A percentile compares a stretch with the other conserved stretches of the same genome.
phyloP scores from a whole-genome alignment of 2,797 vertebrate genomes.

The Molothrus aeneus region DNA sequence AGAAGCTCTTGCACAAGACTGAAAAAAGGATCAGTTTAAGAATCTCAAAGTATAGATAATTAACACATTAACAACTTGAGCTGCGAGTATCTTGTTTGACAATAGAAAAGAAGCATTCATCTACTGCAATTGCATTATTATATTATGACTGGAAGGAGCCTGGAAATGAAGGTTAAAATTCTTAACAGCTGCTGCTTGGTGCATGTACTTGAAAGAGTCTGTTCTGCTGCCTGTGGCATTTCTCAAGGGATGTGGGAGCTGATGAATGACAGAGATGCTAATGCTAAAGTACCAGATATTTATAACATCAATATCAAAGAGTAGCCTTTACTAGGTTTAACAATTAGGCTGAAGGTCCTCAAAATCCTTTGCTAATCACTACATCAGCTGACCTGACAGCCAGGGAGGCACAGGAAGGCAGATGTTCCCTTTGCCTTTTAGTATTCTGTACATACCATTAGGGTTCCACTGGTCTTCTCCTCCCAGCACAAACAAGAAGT shows the following conservation, averaged over 20 bases:
- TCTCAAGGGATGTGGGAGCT: constrained; percentile 61
- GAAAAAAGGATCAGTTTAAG: constrained; percentile 43
- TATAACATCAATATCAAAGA: background rate
- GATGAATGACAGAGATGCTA: constrained; percentile 41
- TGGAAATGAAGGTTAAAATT: constrained; percentile 68
- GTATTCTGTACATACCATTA: constrained; percentile 82
- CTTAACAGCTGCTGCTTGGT: constrained; percentile 69
- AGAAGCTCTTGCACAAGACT: constrained; percentile 32
- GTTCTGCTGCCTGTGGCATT: constrained; percentile 55
- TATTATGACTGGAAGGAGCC: constrained; percentile 46
- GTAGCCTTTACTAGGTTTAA: constrained; percentile 16
- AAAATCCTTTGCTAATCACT: background rate
- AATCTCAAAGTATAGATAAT: constrained; percentile 48
- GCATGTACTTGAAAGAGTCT: constrained; percentile 63
- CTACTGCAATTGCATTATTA: constrained; percentile 35
- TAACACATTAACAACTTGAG: constrained; percentile 55
- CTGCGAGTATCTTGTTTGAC: background rate
- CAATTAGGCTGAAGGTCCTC: constrained; percentile 3
- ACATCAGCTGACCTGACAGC: background rate
- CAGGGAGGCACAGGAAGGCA: background rate
- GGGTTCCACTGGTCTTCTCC: constrained; percentile 99
- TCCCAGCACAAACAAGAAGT: constrained; percentile 95
- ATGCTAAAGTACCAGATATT: constrained; percentile 45
- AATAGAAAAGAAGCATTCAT: constrained; percentile 31
- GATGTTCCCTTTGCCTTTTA: background rate